phyloP scores from a whole-genome alignment of 2,113 vertebrate genomes.

The Puffinus mauretanicus region DNA sequence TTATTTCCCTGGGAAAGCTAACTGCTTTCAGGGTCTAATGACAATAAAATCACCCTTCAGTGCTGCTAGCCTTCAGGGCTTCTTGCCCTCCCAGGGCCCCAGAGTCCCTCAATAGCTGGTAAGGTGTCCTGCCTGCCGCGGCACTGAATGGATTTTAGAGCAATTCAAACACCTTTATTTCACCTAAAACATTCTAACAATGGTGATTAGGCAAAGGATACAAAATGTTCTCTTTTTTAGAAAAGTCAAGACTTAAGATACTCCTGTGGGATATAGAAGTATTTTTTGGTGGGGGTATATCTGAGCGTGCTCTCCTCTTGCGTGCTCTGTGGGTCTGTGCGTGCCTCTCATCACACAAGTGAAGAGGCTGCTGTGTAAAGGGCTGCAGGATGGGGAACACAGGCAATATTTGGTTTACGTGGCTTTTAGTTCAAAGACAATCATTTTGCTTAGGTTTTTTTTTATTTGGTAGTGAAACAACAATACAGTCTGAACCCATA shows the following conservation, averaged over 20 bases:
- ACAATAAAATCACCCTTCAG: neutral
- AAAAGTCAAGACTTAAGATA: neutral
- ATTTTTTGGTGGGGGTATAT: neutral
- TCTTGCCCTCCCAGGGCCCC: neutral
- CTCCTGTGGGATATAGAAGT: rapidly evolving
- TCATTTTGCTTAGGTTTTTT: neutral
- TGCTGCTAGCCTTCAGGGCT: neutral
- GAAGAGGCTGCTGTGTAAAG: neutral
- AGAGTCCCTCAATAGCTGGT: neutral
- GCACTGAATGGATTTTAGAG: neutral
- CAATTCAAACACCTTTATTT: neutral
- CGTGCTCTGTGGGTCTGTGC: rapidly evolving
- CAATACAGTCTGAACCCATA: neutral
- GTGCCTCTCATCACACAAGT: rapidly evolving
- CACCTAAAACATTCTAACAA: neutral
- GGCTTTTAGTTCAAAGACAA: neutral
- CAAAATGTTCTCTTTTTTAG: neutral
- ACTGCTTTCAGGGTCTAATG: neutral
- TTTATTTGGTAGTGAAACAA: neutral
- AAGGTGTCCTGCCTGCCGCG: neutral
- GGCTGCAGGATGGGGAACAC: neutral
- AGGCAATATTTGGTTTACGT: neutral
- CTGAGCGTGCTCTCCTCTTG: rapidly evolving
- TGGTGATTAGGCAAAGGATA: neutral
- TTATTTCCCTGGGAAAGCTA: conserved; percentile 7